phyloP scores from a whole-genome alignment of 2,113 vertebrate species.

The Malurus elegans region DNA sequence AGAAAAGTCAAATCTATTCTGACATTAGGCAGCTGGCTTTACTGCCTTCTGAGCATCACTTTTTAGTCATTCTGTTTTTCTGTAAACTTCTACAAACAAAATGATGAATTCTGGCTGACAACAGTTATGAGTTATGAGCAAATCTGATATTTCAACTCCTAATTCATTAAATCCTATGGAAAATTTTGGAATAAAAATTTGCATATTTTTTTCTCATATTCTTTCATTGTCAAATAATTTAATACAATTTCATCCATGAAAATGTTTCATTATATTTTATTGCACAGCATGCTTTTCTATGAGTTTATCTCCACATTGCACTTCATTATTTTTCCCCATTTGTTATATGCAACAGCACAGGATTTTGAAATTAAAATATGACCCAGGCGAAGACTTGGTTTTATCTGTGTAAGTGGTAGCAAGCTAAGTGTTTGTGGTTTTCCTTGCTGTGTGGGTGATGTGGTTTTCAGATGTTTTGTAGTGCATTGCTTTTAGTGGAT shows the following conservation, averaged over 20 bases:
- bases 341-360: constrained; percentile 75
- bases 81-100: background rate
- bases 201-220: background rate
- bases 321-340: constrained; percentile 68
- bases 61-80: constrained; percentile 22
- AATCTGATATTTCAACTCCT: constrained; percentile 5
- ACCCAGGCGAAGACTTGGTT: constrained; percentile 74
- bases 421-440: constrained; percentile 55
- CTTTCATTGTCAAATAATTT: background rate
- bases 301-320: constrained; percentile 42
- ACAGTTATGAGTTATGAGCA: background rate
- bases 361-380: constrained; percentile 76
- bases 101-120: background rate
- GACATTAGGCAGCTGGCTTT: background rate
- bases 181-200: background rate
- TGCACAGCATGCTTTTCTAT: background rate
- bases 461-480: constrained; percentile 37
- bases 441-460: constrained; percentile 61
- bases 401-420: constrained; percentile 81
- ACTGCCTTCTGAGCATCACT: background rate
- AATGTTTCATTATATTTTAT: background rate
- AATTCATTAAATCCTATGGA: background rate
- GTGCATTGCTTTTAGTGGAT: background rate
- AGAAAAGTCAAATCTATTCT: constrained; percentile 19
- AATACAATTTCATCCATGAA: background rate